Evolutionary conservation across 2,113 vertebrate genomes (phyloP).

Genomic region (Microcebus griseorufus): DNA sequence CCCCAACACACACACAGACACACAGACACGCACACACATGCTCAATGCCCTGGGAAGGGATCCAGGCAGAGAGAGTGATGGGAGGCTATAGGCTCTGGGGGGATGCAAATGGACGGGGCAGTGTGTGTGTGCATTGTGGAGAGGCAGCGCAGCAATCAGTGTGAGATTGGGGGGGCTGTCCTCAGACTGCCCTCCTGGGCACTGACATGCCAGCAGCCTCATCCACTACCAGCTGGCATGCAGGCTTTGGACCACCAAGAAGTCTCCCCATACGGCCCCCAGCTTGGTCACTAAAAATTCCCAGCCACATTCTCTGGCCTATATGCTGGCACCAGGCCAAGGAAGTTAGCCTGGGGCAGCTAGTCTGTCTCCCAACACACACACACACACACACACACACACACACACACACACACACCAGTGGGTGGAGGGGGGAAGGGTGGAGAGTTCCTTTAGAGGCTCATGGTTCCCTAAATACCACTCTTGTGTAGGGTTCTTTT

Average conservation of each 20-base stretch:
- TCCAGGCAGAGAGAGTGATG: slow-evolving; percentile 44
- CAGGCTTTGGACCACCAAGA: slow-evolving; percentile 58
- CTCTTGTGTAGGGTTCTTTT: background rate
- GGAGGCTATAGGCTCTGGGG: slow-evolving; percentile 35
- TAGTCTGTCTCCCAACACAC: background rate
- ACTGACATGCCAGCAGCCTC: slow-evolving; percentile 69
- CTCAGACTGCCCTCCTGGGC: slow-evolving; percentile 50
- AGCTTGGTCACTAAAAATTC: slow-evolving; percentile 28
- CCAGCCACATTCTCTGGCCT: slow-evolving; percentile 38
- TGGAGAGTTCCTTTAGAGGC: background rate
- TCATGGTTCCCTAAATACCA: background rate
- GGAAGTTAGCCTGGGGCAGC: background rate
- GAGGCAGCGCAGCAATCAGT: slow-evolving; percentile 26
- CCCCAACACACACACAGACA: too few relatives aligned
- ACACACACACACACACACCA: background rate
- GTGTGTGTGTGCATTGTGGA: background rate
- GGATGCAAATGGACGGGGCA: slow-evolving; percentile 36
- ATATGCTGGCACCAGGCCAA: slow-evolving; percentile 49
- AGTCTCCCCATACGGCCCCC: slow-evolving; percentile 2
- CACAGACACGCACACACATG: background rate
- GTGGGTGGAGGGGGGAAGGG: background rate
- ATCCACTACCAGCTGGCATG: slow-evolving; percentile 64
- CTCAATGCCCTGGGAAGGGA: slow-evolving; percentile 45
- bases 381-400: background rate
- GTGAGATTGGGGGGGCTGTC: slow-evolving; percentile 13